Evolutionary conservation across 2,797 vertebrate species (phyloP).

Genomic region (Nothura maculosa): DNA sequence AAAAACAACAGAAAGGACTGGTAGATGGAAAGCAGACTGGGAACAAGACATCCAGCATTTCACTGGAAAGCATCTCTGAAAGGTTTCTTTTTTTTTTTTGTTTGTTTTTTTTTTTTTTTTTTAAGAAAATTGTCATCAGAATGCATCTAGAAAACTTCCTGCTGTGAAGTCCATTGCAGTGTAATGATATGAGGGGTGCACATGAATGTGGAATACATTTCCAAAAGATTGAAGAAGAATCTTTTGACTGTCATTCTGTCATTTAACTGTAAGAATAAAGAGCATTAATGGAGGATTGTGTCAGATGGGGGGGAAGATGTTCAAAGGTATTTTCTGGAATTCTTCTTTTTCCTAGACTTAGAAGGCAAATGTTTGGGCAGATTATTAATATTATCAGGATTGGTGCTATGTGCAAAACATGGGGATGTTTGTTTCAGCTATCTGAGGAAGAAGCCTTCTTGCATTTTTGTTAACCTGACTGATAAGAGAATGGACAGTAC

Average conservation of each 20-base stretch:
- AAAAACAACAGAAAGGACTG: not conserved
- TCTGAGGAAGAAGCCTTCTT: not conserved
- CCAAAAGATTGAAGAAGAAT: not conserved
- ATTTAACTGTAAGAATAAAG: not conserved
- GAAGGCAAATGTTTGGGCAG: not conserved
- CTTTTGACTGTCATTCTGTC: accelerated
- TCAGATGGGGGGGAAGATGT: not conserved
- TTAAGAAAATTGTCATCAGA: not conserved
- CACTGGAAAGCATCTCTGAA: not conserved
- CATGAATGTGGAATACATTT: not conserved
- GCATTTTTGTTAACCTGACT: not conserved
- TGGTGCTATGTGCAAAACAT: not conserved
- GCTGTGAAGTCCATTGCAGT: not conserved
- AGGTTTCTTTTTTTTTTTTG: not conserved
- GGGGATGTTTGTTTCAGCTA: not conserved
- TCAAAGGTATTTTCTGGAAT: not conserved
- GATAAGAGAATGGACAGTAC: not conserved
- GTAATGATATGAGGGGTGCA: not conserved
- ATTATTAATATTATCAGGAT: not conserved
- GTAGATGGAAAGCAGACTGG: not conserved
- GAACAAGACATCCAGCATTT: not conserved
- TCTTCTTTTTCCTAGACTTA: not conserved
- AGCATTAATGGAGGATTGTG: not conserved
- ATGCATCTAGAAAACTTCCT: not conserved
- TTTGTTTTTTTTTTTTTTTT: too few relatives aligned